Evolutionary conservation across 2,797 vertebrate genomes (phyloP), one percentile per base, ranked within the genome.

Genomic region (Gobio occitaniae): DNA sequence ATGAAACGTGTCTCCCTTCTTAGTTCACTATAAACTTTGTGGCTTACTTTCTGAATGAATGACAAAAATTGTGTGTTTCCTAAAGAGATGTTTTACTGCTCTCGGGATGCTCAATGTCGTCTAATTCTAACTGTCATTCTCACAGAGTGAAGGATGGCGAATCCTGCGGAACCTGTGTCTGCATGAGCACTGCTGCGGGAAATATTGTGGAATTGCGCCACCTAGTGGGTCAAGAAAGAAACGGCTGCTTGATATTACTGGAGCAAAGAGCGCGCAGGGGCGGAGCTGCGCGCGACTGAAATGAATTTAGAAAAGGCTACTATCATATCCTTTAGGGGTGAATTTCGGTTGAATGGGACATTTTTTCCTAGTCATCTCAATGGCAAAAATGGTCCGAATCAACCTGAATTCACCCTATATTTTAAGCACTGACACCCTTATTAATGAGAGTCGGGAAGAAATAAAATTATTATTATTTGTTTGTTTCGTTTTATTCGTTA

Each of bases 171-270:
- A 54, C 13, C 47, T 2, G 19, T n/a, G 63, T 11, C 32, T 41
- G 38, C 2, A 11, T 6, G 13, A 25, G 36, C 21, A 7, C 29
- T 75, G 44, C 5, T 29, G 32, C 6, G 11, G 59, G 80, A 83
- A 83, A 83, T 44, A 80, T 83, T 81, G 56, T 85, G 3, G 54
- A 68, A 87, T 74, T 48, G 50, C 68, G 25, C 82, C 84, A 86
- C 61, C 88, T 89, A 48, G 81, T 87, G 88, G 61, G 47, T 13
- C 5, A 29, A 32, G 6, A 66, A 59, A 78, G 19, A 75, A 17
- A 19, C 9, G 47, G 1, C 19, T n/a, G 44, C 32, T 50, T 83
- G 2, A 66, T 48, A 21, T 47, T 6, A 8, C 4, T 72, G n/a
- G 50, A 38, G 48, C 29, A 61, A 25, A 74, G 3, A 17, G 4